Evolutionary conservation across 2,113 vertebrate genomes (phyloP), one percentile per base, ranked within the genome.

Genomic region (Conger conger): DNA sequence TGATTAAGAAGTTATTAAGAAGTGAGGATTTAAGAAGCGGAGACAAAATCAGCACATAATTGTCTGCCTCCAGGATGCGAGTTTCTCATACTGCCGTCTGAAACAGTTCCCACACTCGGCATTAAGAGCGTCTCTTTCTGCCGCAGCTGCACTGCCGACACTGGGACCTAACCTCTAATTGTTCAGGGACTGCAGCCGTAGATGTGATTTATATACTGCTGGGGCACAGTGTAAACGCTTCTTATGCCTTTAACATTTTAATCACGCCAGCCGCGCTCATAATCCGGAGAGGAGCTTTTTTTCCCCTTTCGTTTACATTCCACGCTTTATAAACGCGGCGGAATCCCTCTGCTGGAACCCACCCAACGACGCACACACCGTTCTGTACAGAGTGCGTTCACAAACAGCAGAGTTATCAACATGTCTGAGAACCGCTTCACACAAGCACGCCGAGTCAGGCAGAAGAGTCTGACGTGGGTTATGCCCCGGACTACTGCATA

Each of bases 1-100:
- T 73, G 68, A 73, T 73, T 73, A 73, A 73, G 68, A 73, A 73
- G 68, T 73, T 7, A 73, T 30, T 73, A 73, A 33, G 68, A 73
- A 33, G 20, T 11, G 68, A 63, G 23, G n/a, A n/a, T n/a, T n/a
- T n/a, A n/a, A n/a, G n/a, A n/a, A 63, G 3, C 27, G 57, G 57
- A 27, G 57, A 18, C 57, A 63, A 63, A 63, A 63, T 27, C 57
- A 63, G 57, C 18, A 63, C 68, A 17, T 33, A 73, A 1, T 9
- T 63, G 18, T 23, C 7, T 23, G 18, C 57, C 57, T 63, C 57
- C 57, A 27, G 57, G 23, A 73, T 73, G 27, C 15, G 4, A 73
- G 68, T n/a, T n/a, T 73, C n/a, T n/a, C 6, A 73, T 2, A 11
- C n/a, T 33, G 5, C 68, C 33, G 68, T 33, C n/a, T 33, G 20